Percentiles rank a stretch among this genome's conserved stretches.
phyloP scores from a whole-genome alignment of 53 echinoderm and acorn worm genomes.

The Paracentrotus lividus region DNA sequence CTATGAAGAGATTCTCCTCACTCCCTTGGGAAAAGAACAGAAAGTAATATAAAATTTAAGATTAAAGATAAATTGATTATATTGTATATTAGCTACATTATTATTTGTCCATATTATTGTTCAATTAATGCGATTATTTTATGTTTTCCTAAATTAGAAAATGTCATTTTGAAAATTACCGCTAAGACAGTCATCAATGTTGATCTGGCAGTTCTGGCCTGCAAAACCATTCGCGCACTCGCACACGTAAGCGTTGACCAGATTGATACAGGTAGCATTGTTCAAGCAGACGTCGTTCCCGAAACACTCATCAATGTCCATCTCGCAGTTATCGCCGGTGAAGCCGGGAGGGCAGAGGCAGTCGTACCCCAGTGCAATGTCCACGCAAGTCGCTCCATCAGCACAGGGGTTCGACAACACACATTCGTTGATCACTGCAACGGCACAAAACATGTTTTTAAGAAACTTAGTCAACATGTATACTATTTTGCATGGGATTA shows the following conservation, averaged over 20 bases:
- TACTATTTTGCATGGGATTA: too few relatives aligned
- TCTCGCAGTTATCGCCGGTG: constrained; percentile 54
- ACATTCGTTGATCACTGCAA: neutral
- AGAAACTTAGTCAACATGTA: neutral
- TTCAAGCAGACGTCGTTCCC: constrained; percentile 51
- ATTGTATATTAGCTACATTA: too few relatives aligned
- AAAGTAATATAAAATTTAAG: too few relatives aligned
- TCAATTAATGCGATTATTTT: too few relatives aligned
- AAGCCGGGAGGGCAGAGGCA: constrained; percentile 37
- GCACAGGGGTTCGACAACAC: constrained; percentile 20
- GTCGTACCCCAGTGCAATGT: neutral
- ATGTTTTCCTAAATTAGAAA: too few relatives aligned
- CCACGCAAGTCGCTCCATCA: constrained; percentile 30
- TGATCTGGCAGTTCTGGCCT: constrained; percentile 48
- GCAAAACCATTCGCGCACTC: constrained; percentile 22
- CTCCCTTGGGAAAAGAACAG: too few relatives aligned
- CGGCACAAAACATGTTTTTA: neutral
- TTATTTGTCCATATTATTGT: too few relatives aligned
- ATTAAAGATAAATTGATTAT: too few relatives aligned
- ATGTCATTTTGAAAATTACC: too few relatives aligned
- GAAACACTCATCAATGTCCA: constrained; percentile 46
- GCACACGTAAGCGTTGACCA: constrained; percentile 34
- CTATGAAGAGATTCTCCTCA: too few relatives aligned
- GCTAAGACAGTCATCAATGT: neutral
- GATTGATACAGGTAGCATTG: constrained; percentile 32